Percentiles rank a stretch among this genome's conserved stretches.
Evolutionary conservation across 1,140 invertebrate genomes (phyloP).

Genomic region (Muscidifurax raptorellus): DNA sequence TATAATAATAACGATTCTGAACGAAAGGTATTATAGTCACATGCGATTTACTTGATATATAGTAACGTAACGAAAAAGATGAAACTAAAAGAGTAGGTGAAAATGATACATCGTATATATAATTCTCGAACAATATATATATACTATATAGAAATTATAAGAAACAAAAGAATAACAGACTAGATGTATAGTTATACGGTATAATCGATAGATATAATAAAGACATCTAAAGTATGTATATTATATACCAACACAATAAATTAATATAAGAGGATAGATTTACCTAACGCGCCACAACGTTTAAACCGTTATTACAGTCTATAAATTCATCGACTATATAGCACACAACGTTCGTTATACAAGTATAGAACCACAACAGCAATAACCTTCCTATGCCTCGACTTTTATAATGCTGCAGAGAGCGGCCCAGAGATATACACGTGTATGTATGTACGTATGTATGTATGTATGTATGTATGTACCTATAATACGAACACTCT

Average conservation of each 20-base stretch:
- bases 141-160: neutral
- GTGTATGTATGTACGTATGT: no score
- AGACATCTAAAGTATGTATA: conserved; percentile 32
- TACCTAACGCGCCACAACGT: conserved; percentile 35
- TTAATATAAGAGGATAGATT: conserved; percentile 14
- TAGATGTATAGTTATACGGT: neutral
- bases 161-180: neutral
- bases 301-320: neutral
- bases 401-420: neutral
- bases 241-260: conserved; percentile 33
- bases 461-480: no score
- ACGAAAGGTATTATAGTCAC: conserved; percentile 28
- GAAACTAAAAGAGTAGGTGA: neutral
- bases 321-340: neutral
- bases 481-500: neutral
- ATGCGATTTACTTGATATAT: conserved; percentile 43
- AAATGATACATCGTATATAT: conserved; percentile 5
- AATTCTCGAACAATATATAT: neutral
- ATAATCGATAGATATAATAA: conserved; percentile 8
- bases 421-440: neutral
- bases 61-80: conserved; percentile 6
- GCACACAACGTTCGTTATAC: neutral
- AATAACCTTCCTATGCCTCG: neutral
- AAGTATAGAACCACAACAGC: neutral
- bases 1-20: conserved; percentile 51